A percentile compares a stretch with the other conserved stretches of the same genome.
Evolutionary conservation across 2,888 invertebrate genomes (phyloP).

Genomic region (Polymixis lichenea): DNA sequence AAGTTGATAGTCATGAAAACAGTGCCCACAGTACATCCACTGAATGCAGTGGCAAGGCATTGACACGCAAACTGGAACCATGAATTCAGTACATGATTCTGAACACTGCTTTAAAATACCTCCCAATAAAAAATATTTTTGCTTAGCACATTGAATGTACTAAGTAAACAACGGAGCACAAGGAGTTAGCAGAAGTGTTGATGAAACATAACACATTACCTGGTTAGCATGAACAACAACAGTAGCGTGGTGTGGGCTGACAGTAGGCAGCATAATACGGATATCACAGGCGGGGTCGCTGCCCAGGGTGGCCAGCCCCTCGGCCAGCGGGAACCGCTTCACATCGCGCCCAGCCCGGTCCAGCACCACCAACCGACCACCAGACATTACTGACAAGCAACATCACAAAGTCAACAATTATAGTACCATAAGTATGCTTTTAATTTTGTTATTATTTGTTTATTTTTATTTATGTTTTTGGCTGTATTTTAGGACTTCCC

Average conservation of each 20-base stretch:
- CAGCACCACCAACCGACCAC: slow-evolving; percentile 84
- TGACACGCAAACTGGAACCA: no score
- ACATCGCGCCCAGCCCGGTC: slow-evolving; percentile 82
- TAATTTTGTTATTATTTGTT: not conserved
- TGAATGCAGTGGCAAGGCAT: not conserved
- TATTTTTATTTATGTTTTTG: not conserved
- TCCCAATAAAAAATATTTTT: no score
- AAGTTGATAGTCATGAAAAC: not conserved
- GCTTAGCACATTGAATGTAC: no score
- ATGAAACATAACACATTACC: slow-evolving; percentile 66
- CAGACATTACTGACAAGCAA: slow-evolving; percentile 74
- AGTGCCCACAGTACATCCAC: not conserved
- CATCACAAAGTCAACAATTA: not conserved
- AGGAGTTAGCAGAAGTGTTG: not conserved
- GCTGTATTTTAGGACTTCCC: not conserved
- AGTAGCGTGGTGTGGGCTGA: slow-evolving; percentile 84
- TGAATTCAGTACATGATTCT: no score
- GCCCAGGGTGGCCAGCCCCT: slow-evolving; percentile 84
- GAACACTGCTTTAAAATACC: no score
- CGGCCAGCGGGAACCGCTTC: slow-evolving; percentile 77
- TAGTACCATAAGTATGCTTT: not conserved
- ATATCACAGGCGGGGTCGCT: slow-evolving; percentile 83
- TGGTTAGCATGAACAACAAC: slow-evolving; percentile 82
- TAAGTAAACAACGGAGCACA: no score
- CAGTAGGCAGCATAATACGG: slow-evolving; percentile 78